These are phyloP conservation scores for Sweltsa coloradensis DNA, from an alignment of 1,140 invertebrate genomes.

Conservation along the genomic window DNA sequence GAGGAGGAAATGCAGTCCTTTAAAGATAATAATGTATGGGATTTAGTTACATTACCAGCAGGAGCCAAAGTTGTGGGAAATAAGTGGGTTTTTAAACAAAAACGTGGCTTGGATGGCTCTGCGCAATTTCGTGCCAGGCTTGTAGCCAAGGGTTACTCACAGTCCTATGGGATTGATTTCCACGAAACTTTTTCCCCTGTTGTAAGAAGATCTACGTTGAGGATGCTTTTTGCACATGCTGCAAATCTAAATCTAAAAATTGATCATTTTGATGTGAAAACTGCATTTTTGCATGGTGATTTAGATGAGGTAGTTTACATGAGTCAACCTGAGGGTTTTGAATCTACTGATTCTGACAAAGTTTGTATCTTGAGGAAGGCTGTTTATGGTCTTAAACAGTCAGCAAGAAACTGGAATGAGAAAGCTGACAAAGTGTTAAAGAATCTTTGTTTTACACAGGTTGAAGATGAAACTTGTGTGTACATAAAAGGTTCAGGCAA, in stretches of 20 bases:
- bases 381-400: constrained; percentile 30
- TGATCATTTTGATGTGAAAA: constrained; percentile 25
- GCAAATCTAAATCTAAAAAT: constrained; percentile 23
- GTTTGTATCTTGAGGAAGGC: constrained; percentile 28
- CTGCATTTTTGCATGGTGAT: constrained; percentile 29
- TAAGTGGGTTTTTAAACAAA: constrained; percentile 23
- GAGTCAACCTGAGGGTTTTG: constrained; percentile 26
- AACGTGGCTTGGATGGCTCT: constrained; percentile 21
- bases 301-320: constrained; percentile 31
- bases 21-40: constrained; percentile 5
- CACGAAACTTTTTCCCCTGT: constrained; percentile 27
- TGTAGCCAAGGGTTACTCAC: constrained; percentile 31
- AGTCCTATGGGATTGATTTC: constrained; percentile 26
- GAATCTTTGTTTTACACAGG: background rate
- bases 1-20: no score
- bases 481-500: no score
- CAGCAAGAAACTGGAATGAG: constrained; percentile 23
- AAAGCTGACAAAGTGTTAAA: constrained; percentile 14
- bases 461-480: no score
- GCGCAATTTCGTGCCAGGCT: constrained; percentile 29
- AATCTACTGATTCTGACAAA: constrained; percentile 14
- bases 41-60: background rate
- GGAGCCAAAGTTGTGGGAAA: constrained; percentile 12
- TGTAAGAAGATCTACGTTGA: constrained; percentile 22
- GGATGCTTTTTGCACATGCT: constrained; percentile 26